Evolutionary conservation across 1,140 invertebrate species (phyloP).

Genomic region (Drosophila neocordata): DNA sequence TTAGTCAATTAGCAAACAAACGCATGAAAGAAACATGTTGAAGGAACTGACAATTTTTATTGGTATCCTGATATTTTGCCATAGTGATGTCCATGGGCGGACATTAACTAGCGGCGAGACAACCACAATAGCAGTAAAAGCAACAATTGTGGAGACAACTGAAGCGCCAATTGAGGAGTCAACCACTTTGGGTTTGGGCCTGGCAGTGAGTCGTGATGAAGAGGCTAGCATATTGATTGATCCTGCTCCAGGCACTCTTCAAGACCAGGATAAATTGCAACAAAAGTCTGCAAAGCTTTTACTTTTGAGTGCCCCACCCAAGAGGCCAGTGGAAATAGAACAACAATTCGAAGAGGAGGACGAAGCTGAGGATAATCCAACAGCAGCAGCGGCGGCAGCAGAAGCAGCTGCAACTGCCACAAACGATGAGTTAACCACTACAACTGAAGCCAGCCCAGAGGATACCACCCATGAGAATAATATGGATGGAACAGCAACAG

Average conservation of each 20-base stretch:
- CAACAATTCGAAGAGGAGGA: constrained; percentile 63
- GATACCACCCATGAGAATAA: constrained; percentile 3
- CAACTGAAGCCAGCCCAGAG: constrained; percentile 22
- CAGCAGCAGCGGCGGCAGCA: constrained; percentile 17
- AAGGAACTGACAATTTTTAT: constrained; percentile 44
- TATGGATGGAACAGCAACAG: constrained; percentile 32
- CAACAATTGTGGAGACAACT: constrained; percentile 16
- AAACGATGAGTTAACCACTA: constrained; percentile 26
- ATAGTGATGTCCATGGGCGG: constrained; percentile 39
- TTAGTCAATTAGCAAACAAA: constrained; percentile 50
- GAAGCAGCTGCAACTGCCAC: constrained; percentile 15
- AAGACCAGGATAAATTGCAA: constrained; percentile 16
- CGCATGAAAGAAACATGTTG: constrained; percentile 59
- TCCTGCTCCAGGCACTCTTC: constrained; percentile 52
- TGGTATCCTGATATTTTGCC: constrained; percentile 32
- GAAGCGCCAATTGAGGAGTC: constrained; percentile 36
- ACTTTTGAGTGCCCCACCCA: constrained; percentile 68
- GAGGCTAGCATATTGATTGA: constrained; percentile 60
- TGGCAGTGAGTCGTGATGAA: constrained; percentile 53
- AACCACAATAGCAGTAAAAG: constrained; percentile 29
- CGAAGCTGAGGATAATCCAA: constrained; percentile 46
- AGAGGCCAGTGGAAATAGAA: constrained; percentile 54
- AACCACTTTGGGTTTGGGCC: constrained; percentile 16
- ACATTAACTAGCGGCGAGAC: constrained; percentile 27
- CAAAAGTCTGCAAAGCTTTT: constrained; percentile 64